Conservation (phyloP, 2,888 invertebrate species). For the Meiosimyza platycephala region DNA sequence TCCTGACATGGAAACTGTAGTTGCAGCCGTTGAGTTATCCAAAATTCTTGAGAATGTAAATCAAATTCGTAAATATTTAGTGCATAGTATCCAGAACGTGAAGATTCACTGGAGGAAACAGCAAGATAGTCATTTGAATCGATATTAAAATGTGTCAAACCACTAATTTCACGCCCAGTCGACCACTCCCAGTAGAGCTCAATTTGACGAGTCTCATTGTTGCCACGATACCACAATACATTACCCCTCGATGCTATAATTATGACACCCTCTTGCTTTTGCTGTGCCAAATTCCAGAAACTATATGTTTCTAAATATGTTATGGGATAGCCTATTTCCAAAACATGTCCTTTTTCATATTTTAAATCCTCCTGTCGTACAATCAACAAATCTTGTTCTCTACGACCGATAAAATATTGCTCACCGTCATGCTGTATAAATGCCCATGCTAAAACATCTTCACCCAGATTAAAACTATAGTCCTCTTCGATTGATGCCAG, state of each 20-base stretch:
- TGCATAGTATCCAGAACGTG: constrained; percentile 42
- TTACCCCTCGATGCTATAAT: constrained; percentile 51
- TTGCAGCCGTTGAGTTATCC: constrained; percentile 61
- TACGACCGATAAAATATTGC: constrained; percentile 59
- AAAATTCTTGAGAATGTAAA: constrained; percentile 55
- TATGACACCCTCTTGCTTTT: constrained; percentile 53
- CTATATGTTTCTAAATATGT: constrained; percentile 51
- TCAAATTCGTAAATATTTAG: constrained; percentile 61
- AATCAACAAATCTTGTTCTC: constrained; percentile 51
- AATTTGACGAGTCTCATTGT: constrained; percentile 41
- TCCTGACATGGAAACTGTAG: constrained; percentile 50
- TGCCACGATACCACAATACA: constrained; percentile 57
- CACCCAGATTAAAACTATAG: constrained; percentile 53
- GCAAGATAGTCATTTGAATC: constrained; percentile 54
- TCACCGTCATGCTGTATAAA: constrained; percentile 52
- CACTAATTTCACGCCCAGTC: constrained; percentile 49
- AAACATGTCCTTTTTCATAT: constrained; percentile 43
- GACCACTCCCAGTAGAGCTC: constrained; percentile 58
- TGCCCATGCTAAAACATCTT: constrained; percentile 59
- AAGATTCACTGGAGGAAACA: constrained; percentile 48
- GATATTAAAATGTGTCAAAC: constrained; percentile 52
- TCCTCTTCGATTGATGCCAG: constrained; percentile 61
- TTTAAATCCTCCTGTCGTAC: constrained; percentile 46
- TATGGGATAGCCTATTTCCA: constrained; percentile 48
- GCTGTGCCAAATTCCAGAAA: constrained; percentile 54